These are phyloP conservation scores for Epinephelus malabaricus DNA, from an alignment of 2,797 vertebrate genomes.

Conservation along the genomic window DNA sequence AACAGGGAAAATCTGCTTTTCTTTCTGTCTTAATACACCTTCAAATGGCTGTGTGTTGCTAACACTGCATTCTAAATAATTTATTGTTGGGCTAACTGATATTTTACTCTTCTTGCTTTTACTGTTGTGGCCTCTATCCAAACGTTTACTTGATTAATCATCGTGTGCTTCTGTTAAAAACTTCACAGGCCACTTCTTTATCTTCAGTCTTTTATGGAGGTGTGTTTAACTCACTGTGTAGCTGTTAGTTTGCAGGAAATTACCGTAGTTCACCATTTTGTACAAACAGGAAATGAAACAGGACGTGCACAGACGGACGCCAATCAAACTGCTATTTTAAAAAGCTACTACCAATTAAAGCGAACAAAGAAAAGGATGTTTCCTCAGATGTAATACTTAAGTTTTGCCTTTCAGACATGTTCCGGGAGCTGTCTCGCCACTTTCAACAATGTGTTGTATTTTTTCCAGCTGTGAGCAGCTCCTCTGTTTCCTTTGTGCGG, in stretches of 20 bases:
- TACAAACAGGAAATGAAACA: not conserved
- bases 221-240: not conserved
- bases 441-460: slow-evolving; percentile 36
- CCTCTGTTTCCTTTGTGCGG: slow-evolving; percentile 15
- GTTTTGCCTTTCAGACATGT: slow-evolving; percentile 37
- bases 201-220: not conserved
- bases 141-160: not conserved
- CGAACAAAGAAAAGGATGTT: slow-evolving; percentile 42
- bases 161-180: not conserved
- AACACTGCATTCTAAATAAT: not conserved
- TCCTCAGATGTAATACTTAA: slow-evolving; percentile 32
- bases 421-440: not conserved
- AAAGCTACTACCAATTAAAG: slow-evolving; percentile 43
- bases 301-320: slow-evolving; percentile 4
- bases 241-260: not conserved
- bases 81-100: not conserved
- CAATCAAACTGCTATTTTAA: slow-evolving; percentile 30
- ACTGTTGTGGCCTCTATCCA: not conserved
- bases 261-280: slow-evolving; percentile 1
- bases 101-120: not conserved
- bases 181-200: not conserved
- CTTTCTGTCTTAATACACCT: too few relatives aligned
- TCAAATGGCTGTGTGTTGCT: not conserved
- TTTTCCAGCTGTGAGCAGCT: slow-evolving; percentile 26
- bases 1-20: not conserved